These are phyloP conservation scores for Hydrotaea cyrtoneurina DNA, from an alignment of 2,888 invertebrate species.

Conservation along the genomic window DNA sequence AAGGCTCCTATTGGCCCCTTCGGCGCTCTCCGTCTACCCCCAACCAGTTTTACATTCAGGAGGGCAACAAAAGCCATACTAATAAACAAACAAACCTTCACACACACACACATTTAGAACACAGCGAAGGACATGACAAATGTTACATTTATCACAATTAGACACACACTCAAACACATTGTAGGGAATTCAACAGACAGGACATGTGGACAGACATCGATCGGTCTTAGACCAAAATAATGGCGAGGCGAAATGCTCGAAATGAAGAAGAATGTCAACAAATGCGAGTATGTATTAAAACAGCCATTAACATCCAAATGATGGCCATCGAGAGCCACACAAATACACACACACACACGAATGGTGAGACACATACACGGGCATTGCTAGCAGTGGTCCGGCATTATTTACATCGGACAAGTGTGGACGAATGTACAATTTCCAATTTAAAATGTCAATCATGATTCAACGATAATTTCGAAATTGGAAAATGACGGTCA, in stretches of 20 bases:
- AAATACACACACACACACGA: background rate
- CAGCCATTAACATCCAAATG: slow-evolving; percentile 44
- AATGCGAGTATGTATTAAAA: slow-evolving; percentile 33
- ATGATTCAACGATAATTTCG: slow-evolving; percentile 57
- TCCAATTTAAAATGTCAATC: slow-evolving; percentile 63
- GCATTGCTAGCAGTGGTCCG: background rate
- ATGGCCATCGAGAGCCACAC: background rate
- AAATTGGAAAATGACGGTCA: slow-evolving; percentile 57
- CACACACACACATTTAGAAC: slow-evolving; percentile 34
- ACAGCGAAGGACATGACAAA: slow-evolving; percentile 48
- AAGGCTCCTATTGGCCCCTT: background rate
- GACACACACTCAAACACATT: slow-evolving; percentile 20
- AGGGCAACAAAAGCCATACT: slow-evolving; percentile 17
- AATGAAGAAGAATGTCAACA: slow-evolving; percentile 51
- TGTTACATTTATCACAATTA: slow-evolving; percentile 50
- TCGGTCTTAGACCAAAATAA: slow-evolving; percentile 37
- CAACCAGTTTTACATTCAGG: background rate
- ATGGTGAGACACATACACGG: background rate
- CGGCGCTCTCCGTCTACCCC: background rate
- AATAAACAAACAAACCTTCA: slow-evolving; percentile 65
- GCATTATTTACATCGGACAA: background rate
- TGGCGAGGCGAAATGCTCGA: slow-evolving; percentile 13
- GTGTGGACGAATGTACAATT: slow-evolving; percentile 44
- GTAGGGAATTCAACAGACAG: background rate
- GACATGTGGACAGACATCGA: background rate